Conservation (phyloP, 2,113 vertebrate genomes). For the Willisornis vidua region DNA sequence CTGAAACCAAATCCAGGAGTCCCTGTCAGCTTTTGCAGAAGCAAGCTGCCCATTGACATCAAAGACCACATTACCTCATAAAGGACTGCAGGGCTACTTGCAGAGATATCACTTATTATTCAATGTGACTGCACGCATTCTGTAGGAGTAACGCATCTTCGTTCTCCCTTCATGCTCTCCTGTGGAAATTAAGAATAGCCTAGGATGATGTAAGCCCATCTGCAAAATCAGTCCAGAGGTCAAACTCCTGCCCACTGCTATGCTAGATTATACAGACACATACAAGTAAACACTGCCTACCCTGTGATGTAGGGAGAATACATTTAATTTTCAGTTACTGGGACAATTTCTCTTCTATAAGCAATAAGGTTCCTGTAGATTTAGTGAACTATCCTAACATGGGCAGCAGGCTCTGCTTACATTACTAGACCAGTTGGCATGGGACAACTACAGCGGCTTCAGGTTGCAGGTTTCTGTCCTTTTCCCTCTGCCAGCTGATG, state of each 20-base stretch:
- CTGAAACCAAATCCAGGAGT: not conserved
- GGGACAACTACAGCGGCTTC: not conserved
- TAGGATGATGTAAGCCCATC: not conserved
- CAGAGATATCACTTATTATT: not conserved
- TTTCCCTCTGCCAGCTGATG: not conserved
- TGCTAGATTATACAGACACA: not conserved
- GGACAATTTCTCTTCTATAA: not conserved
- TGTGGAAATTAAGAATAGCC: not conserved
- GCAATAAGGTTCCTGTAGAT: not conserved
- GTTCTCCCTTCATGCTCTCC: not conserved
- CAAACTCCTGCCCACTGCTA: not conserved
- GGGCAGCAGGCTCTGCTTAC: not conserved
- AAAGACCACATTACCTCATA: not conserved
- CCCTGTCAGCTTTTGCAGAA: not conserved
- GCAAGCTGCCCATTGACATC: not conserved
- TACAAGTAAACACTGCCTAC: not conserved
- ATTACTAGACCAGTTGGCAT: not conserved
- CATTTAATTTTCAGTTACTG: not conserved
- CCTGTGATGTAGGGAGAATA: not conserved
- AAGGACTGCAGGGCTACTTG: not conserved
- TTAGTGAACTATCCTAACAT: not conserved
- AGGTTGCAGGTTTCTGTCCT: not conserved
- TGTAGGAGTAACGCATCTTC: not conserved
- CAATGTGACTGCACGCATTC: rapidly evolving
- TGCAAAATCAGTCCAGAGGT: not conserved